Base-by-base conservation (phyloP, 2,888 invertebrate species). In the Sialis fuliginosa region DNA sequence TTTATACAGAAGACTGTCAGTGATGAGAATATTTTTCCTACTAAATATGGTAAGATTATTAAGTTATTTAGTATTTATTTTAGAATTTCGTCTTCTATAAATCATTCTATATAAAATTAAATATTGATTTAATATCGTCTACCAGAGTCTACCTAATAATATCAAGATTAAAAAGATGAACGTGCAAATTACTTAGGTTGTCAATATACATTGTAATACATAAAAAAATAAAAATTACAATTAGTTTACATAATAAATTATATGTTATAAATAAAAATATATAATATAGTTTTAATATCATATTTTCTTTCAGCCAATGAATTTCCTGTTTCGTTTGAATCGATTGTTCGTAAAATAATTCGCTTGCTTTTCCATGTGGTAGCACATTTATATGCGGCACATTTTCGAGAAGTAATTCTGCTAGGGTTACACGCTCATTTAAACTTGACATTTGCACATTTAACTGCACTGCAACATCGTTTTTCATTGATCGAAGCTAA, bases 331-430 rank as follows among this genome's bases (percentile, higher is more conserved):
- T 82, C 83, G 63, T 95, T 96, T 71, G 92, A 91, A 72, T 79
- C 82, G 63, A 87, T 90, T 69, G 91, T 93, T 64, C 86, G 92
- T 69, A 93, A 93, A 74, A 92, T 96, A 68, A 79, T 89, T 71
- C 85, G 92, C 66, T 80, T 93, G 71, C 79, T 93, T 74, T 93
- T 92, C 77, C 95, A 95, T 73, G 93, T 96, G 68, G 79, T 96
- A 75, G 93, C 93, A 68, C 96, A 97, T 75, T 77, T 96, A 68
- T 95, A 96, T 75, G 91, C 92, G 67, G 86, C 89, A 70, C 96
- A 97, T 79, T 95, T 93, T 76, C 81, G 88, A 69, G 90, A 93
- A 74, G 83, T 95, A 60, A 86, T 89, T 64, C 77, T 89, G 66
- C 78, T 96, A 67, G 86, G 88, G 58, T 77, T 96, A 65, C 93